Base-by-base conservation (phyloP, 2,113 vertebrate genomes). In the Porphyrio hochstetteri region DNA sequence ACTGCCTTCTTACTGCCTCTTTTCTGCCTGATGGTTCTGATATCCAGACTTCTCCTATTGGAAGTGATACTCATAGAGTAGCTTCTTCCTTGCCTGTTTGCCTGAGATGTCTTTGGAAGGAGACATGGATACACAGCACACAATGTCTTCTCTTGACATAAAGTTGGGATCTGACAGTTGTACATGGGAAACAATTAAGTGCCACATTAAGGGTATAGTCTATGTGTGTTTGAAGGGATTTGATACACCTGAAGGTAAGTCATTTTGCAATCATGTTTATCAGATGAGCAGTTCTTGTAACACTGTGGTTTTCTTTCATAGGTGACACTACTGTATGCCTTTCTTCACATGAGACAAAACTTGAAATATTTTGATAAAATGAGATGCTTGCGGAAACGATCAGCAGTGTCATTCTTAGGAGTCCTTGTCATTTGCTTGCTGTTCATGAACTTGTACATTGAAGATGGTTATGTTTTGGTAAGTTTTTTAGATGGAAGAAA, bases 371-470 rank as follows among this genome's bases (percentile, higher is more conserved):
- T 99, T 96, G 98, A 99, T 98, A 99, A 99, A 98, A 99, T 99
- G 99, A 98, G 99, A 98, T 99, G 99, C 98, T 98, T 99, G 97
- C 97, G 99, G 97, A 99, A 99, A 96, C 98, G 99, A 92, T 99
- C 99, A 88, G 98, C 98, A 42, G 99, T 99, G n/a, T 99, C 99
- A 5, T 98, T 99, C 96, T 98, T 99, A 55, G 99, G 99, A 92
- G 97, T 99, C 94, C 98, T 99, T 97, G 98, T 99, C 74, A 98
- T 99, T 97, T 99, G 99, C 88, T 98, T 99, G 93, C 98, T 99
- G 75, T 99, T 99, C 97, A 98, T 99, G 96, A 99, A 99, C 92
- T 98, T 99, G 82, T 99, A 99, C 97, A 99, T 99, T 83, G 99
- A 99, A 97, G 99, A 99, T 36, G 99, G 98, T 85, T 99, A 99